Evolutionary conservation across 2,797 vertebrate species (phyloP), one percentile per base, ranked within the genome.

Genomic region (Brachyrhaphis roseni): DNA sequence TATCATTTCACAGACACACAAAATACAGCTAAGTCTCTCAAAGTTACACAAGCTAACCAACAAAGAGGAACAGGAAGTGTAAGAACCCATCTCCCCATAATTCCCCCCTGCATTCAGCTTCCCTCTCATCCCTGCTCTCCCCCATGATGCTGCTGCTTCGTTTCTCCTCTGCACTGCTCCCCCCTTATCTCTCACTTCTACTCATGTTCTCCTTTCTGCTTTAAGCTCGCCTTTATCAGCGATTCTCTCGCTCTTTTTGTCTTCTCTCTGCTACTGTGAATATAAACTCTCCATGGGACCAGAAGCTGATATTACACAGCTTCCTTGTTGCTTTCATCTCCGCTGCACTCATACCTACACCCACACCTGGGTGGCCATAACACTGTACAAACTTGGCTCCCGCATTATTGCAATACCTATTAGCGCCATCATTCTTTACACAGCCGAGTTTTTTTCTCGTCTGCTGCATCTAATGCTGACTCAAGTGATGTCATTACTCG

Each of bases 211-310:
- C 84, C 86, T 45, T 89, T 84, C 83, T 89, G 88, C 90, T 87
- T 84, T 73, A 73, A 92, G 86, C 88, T 83, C 1, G 75, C 74
- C 82, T 93, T 90, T 79, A 88, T 93, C 88, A 82, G 86, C 8
- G 8, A 78, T 77, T 51, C 86, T 85, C 80, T 78, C 31, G 71
- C 49, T 49, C 81, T 87, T 80, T 1, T 49, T 46, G 79, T 81
- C 81, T 86, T 64, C 70, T 72, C 81, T 75, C 78, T 86, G 81
- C 81, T 80, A 84, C 83, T 89, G 90, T 90, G 89, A 93, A 92
- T 87, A 89, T 87, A 91, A 91, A 92, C 81, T 91, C 92, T 89
- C 88, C 1, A 51, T 64, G 88, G 88, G 86, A 84, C 81, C 82
- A 86, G 82, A 84, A 88, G 81, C 84, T 88, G 86, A 86, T 90